Base-by-base conservation (phyloP, 2,113 vertebrate genomes). In the Abramis brama region DNA sequence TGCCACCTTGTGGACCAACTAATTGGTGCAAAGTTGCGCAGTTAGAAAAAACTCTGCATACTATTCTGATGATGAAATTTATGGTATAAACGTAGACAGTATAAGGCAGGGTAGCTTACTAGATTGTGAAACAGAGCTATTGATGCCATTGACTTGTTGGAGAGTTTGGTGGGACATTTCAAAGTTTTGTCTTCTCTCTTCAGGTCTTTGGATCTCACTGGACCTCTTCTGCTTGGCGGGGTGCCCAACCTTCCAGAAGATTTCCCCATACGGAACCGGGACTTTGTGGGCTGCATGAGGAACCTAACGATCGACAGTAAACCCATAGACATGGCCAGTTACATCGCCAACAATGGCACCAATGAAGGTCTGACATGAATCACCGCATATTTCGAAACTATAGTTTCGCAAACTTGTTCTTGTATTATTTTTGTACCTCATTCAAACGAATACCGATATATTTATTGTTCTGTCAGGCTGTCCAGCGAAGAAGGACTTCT, bases 281-380 rank as follows among this genome's bases (percentile, higher is more conserved):
- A 99, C 91, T 99, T 99, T 7, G 92, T 98, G 0, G 98, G 98
- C 89, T 99, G 98, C 92, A 98, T 99, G 96, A 96, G 97, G 86
- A 97, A 98, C 94, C 94, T 99, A 50, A 97, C 95, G 21, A 95
- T 99, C 0, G 98, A 99, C 78, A 97, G 94, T 93, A 95, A 94
- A 84, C 91, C 93, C 0, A 92, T 97, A 0, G 98, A 99, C 92
- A 98, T 99, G 98, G 98, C 96, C 6, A 93, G 95, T 87, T 98
- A 94, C 93, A 98, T 99, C 0, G 97, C 98, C 86, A 99, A 99
- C 89, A 99, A 99, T 0, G 98, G 98, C 92, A 99, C 98, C 52
- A 81, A 92, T 50, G 95, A 96, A 94, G 98, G 98, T 99, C 86
- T 17, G 83, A 45, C 13, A 64, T 2, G 15, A 55, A 30, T 9